Base-by-base conservation (phyloP, 2,888 invertebrate genomes). In the Eupithecia abbreviata region DNA sequence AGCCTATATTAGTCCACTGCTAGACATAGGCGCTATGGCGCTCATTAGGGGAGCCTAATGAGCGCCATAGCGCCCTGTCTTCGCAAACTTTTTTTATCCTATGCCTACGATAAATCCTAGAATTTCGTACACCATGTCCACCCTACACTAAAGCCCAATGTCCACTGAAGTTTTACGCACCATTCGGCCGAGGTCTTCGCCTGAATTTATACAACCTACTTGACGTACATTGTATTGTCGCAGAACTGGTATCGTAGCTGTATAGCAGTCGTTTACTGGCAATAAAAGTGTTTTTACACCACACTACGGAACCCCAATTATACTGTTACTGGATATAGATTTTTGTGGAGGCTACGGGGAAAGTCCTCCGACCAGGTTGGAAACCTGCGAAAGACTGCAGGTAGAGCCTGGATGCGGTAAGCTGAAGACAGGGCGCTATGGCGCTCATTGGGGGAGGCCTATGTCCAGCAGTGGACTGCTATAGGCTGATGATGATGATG, bases 161-260 rank as follows among this genome's bases (percentile, higher is more conserved):
- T 84, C 83, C 82, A 81, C 83, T 83, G 83, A 83, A 83, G 84
- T 77, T 87, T 88, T 85, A 88, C 86, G 87, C 84, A 85, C 85
- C 85, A 83, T 85, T 85, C 85, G 82, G 73, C 72, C 77, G 80
- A 83, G 83, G 84, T 83, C 85, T 86, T 85, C 85, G 71, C 30
- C 75, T 90, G 90, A 91, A 92, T 92, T 88, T 91, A 90, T 91
- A 92, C 88, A 89, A 91, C 90, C 91, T 89, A 87, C 89, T 91
- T 91, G 87, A 85, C 82, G 82, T 82, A 87, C 87, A 86, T 86
- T 87, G 88, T 90, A 74, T 69, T 73, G 73, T 76, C 66, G 47
- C 70, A 49, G 73, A 9, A 18, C 9, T 15, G 18, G 47, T 68
- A 68, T 47, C 68, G n/a, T 67, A 30, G 65, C 30, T 30, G 65